Base-by-base conservation (phyloP, 2,797 vertebrate species). In the Etheostoma perlongum region DNA sequence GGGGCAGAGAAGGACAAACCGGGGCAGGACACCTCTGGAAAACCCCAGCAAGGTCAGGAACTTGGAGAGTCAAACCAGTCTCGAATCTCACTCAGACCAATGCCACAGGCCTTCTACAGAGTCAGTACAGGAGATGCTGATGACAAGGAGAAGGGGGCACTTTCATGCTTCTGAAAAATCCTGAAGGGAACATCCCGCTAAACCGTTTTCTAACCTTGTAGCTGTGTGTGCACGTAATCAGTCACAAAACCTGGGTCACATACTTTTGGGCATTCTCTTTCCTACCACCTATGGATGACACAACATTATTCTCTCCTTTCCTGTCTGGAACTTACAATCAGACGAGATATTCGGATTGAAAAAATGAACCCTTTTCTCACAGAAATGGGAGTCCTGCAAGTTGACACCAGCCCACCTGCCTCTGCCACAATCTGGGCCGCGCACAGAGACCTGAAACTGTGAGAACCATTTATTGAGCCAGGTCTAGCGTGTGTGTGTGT, bases 391-490 rank as follows among this genome's bases (percentile, higher is more conserved):
- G 72, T 82, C 79, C 74, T 80, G 57, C 60, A 25, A 69, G 65
- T 77, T 12, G 5, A 59, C 81, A 70, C 52, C 76, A 74, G 79
- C 80, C 75, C 81, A 62, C 76, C 91, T 88, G 87, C 91, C 79
- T 87, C 92, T 84, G 87, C 93, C 90, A 89, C 85, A 82, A 78
- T 86, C 78, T 81, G 85, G 88, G 85, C 88, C 74, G 76, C 92
- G 90, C 94, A 92, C 94, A 94, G 94, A 94, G 95, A 96, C 90
- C 94, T 96, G 91, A 94, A 96, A 96, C 95, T 95, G 95, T 95
- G 96, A 96, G 94, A 92, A 93, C 93, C 93, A n/a, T 95, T 94
- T 89, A 95, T 94, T 96, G 90, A 92, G 91, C 95, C 95, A 95
- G 95, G 95, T 95, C 94, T 96, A 52, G 33, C 18, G 3, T 23